phyloP scores from a whole-genome alignment of 2,797 vertebrate species.

The Mormyrops boulengeri region DNA sequence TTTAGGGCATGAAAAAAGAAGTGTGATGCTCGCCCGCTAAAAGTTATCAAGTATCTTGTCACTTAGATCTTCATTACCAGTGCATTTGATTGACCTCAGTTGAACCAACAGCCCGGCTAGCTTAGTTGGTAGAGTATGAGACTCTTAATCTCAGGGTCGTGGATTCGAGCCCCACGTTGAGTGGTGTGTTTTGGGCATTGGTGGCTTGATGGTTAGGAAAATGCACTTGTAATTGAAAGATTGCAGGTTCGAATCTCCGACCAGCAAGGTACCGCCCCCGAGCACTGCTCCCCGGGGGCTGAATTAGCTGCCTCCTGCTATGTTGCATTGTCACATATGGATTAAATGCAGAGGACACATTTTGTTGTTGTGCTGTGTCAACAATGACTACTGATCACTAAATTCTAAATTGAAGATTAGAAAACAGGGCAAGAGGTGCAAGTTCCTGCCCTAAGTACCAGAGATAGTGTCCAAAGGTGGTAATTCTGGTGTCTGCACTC shows the following conservation, averaged over 20 bases:
- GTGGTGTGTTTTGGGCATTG: too few species aligned
- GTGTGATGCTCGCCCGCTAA: not conserved
- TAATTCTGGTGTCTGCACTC: not conserved
- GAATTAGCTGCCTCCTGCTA: too few species aligned
- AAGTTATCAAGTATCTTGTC: not conserved
- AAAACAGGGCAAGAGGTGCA: not conserved
- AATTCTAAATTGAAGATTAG: not conserved
- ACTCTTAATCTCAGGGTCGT: constrained; percentile 34
- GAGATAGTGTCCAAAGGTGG: not conserved
- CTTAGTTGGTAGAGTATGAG: constrained; percentile 36
- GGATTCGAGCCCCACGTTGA: constrained; percentile 32
- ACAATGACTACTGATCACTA: too few species aligned
- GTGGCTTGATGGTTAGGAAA: too few species aligned
- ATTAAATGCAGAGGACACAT: too few species aligned
- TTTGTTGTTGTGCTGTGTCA: too few species aligned
- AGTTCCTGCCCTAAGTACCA: not conserved
- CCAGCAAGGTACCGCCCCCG: too few species aligned
- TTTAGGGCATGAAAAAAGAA: not conserved
- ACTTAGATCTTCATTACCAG: not conserved
- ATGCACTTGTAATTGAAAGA: too few species aligned
- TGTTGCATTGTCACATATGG: too few species aligned
- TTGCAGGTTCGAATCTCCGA: too few species aligned
- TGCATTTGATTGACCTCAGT: not conserved
- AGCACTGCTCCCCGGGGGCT: too few species aligned
- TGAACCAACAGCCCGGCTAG: constrained; percentile 23